Conservation (phyloP, 2,888 invertebrate genomes). For the Zele albiditarsus region DNA sequence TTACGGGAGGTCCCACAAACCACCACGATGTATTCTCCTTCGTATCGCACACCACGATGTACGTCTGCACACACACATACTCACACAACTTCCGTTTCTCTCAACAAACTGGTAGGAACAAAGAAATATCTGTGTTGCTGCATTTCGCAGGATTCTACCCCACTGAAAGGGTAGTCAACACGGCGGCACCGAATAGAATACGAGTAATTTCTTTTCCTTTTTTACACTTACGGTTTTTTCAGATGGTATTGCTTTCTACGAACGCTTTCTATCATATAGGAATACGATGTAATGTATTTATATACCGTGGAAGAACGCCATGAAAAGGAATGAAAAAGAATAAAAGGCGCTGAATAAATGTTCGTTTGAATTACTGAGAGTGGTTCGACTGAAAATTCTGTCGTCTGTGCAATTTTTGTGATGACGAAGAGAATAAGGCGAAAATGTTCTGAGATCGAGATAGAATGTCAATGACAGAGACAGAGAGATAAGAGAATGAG, state of each 20-base stretch:
- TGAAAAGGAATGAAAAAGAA: slow-evolving; percentile 11
- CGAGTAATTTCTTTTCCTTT: background rate
- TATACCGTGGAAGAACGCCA: background rate
- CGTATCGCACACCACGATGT: background rate
- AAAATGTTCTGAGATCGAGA: slow-evolving; percentile 8
- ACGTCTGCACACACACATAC: background rate
- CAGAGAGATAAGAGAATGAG: background rate
- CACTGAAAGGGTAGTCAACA: background rate
- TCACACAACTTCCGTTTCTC: slow-evolving; percentile 29
- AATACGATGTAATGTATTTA: slow-evolving; percentile 10
- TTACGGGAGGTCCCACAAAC: slow-evolving; percentile 61
- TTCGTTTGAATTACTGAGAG: background rate
- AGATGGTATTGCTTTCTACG: slow-evolving; percentile 17
- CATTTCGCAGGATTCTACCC: slow-evolving; percentile 23
- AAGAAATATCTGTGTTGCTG: slow-evolving; percentile 53
- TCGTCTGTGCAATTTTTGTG: slow-evolving; percentile 21
- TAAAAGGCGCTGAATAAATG: background rate
- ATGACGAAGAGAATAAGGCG: background rate
- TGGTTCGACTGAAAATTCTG: slow-evolving; percentile 1
- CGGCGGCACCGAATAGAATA: background rate
- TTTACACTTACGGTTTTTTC: background rate
- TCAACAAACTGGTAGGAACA: slow-evolving; percentile 50
- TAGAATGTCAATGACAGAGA: background rate
- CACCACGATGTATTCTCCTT: slow-evolving; percentile 25
- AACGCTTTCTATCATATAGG: background rate